Evolutionary conservation across 2,113 vertebrate species (phyloP).

Genomic region (Donacobius atricapilla): DNA sequence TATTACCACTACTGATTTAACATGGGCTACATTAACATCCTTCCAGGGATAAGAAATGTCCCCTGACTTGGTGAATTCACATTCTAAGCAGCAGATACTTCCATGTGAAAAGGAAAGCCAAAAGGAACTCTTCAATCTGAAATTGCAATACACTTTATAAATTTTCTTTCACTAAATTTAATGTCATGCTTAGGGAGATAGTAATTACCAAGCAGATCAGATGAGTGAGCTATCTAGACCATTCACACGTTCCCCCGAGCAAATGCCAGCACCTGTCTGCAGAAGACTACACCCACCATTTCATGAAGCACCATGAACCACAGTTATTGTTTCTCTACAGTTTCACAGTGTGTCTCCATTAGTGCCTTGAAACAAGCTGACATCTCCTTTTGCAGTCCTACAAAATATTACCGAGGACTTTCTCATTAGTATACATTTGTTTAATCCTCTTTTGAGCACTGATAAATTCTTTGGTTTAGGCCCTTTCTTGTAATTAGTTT

Average conservation of each 20-base stretch:
- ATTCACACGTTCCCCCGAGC: not conserved
- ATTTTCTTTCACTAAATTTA: not conserved
- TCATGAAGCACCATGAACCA: not conserved
- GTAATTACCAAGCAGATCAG: not conserved
- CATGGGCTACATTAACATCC: not conserved
- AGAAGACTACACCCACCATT: not conserved
- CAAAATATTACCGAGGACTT: constrained; percentile 12
- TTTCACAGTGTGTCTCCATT: not conserved
- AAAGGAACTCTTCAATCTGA: not conserved
- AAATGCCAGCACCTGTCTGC: not conserved
- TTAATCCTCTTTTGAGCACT: constrained; percentile 36
- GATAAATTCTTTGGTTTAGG: constrained; percentile 30
- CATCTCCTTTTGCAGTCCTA: not conserved
- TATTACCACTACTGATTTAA: not conserved
- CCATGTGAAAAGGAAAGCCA: not conserved
- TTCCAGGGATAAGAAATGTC: not conserved
- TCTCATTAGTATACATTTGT: not conserved
- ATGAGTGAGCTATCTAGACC: not conserved
- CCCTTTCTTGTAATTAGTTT: constrained; percentile 38
- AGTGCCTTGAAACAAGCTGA: not conserved
- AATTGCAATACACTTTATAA: not conserved
- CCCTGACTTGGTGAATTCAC: not conserved
- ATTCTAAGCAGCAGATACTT: not conserved
- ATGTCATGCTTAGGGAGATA: not conserved
- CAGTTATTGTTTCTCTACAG: not conserved